phyloP scores from a whole-genome alignment of 2,113 vertebrate genomes.

The Colistium nudipinnis region DNA sequence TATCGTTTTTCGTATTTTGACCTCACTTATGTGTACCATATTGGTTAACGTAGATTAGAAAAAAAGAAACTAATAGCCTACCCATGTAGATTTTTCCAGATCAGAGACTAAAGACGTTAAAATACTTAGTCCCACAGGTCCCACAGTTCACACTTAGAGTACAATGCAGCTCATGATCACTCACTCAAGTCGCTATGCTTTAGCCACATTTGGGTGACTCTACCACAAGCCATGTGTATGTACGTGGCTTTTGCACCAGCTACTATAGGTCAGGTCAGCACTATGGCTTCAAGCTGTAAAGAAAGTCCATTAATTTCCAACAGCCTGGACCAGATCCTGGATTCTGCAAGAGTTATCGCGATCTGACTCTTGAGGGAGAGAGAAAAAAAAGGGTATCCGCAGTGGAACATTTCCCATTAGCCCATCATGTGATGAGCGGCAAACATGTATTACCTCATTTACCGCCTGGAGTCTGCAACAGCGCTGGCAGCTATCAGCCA shows the following conservation, averaged over 20 bases:
- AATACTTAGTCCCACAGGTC: conserved; percentile 9
- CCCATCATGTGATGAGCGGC: conserved; percentile 34
- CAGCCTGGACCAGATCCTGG: conserved; percentile 1
- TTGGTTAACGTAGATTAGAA: conserved; percentile 12
- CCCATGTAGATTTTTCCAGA: not conserved
- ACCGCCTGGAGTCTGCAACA: conserved; percentile 43
- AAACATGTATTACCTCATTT: conserved; percentile 44
- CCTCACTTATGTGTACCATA: conserved; percentile 1
- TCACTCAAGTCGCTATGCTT: conserved; percentile 8
- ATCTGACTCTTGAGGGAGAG: conserved; percentile 21
- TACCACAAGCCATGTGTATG: not conserved
- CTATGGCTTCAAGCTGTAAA: not conserved
- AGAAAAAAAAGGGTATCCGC: conserved; percentile 39
- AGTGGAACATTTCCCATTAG: conserved; percentile 48
- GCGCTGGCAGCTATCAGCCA: conserved; percentile 54
- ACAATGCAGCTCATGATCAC: conserved; percentile 9
- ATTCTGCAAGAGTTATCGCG: conserved; percentile 16
- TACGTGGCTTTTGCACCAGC: conserved; percentile 3
- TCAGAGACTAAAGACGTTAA: not conserved
- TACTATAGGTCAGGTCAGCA: conserved; percentile 13
- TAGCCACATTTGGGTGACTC: conserved; percentile 18
- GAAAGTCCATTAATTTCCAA: conserved; percentile 29
- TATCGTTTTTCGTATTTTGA: conserved; percentile 1
- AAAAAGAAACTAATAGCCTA: not conserved
- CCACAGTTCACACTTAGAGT: conserved; percentile 24